Evolutionary conservation across 2,888 invertebrate genomes (phyloP).

Genomic region (Omphaloscelis lunosa): DNA sequence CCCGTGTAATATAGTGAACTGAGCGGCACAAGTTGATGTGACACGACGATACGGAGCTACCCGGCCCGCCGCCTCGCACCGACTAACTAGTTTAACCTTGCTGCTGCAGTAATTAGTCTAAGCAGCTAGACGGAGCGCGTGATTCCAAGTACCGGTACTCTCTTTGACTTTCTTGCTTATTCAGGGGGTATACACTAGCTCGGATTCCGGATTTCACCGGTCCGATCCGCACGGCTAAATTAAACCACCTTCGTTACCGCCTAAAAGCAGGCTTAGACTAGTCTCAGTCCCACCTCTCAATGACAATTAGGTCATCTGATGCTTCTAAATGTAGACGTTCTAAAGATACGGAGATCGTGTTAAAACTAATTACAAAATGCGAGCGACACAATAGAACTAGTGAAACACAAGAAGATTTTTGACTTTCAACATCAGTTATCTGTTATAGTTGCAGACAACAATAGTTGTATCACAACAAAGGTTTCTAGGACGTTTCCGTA

Average conservation of each 20-base stretch:
- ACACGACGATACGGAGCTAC: conserved; percentile 70
- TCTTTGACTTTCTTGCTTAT: conserved; percentile 77
- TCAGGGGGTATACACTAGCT: conserved; percentile 71
- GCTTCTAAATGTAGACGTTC: conserved; percentile 22
- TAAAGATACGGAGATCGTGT: conserved; percentile 33
- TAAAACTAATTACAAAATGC: conserved; percentile 50
- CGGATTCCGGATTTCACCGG: conserved; percentile 65
- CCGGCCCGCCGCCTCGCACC: conserved; percentile 67
- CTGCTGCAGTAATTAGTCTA: conserved; percentile 87
- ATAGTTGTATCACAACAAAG: conserved; percentile 83
- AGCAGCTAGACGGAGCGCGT: conserved; percentile 80
- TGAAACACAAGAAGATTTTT: conserved; percentile 61
- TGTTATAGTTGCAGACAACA: conserved; percentile 81
- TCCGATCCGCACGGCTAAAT: conserved; percentile 50
- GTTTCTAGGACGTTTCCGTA: conserved; percentile 84
- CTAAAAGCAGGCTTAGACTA: conserved; percentile 34
- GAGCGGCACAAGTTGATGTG: conserved; percentile 68
- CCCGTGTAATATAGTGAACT: conserved; percentile 75
- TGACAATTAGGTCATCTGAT: conserved; percentile 52
- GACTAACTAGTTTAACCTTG: conserved; percentile 85
- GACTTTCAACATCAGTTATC: conserved; percentile 76
- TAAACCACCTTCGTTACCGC: conserved; percentile 47
- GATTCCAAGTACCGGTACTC: conserved; percentile 72
- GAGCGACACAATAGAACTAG: conserved; percentile 49
- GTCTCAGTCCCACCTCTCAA: conserved; percentile 27